Conservation (phyloP, 2,113 vertebrate species). For the Circaetus gallicus region DNA sequence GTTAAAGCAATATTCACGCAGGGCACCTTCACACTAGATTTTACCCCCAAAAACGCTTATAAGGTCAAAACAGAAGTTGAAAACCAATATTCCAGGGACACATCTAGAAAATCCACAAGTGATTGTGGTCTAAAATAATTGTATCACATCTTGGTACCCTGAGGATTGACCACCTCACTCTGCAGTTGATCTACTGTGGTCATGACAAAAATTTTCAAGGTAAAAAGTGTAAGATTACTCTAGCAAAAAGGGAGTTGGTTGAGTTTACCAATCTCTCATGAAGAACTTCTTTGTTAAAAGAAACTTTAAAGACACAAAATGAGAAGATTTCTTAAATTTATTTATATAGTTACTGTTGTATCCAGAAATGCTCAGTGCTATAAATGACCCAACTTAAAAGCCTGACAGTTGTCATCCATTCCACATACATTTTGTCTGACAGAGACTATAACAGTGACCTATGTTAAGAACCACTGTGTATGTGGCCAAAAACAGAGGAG, state of each 20-base stretch:
- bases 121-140: neutral
- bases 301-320: neutral
- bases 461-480: neutral
- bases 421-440: neutral
- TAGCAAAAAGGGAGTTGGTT: neutral
- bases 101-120: neutral
- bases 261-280: neutral
- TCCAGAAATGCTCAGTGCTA: neutral
- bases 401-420: neutral
- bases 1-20: neutral
- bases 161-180: neutral
- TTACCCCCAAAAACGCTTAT: neutral
- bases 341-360: neutral
- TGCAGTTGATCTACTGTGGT: neutral
- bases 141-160: neutral
- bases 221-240: neutral
- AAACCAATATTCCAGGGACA: neutral
- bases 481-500: neutral
- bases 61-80: neutral
- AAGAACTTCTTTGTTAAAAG: neutral
- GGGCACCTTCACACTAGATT: neutral
- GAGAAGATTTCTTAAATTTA: neutral
- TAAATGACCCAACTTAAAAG: neutral
- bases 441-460: neutral
- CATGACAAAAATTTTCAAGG: neutral